These are phyloP conservation scores for Labroides dimidiatus DNA, from an alignment of 2,797 vertebrate genomes.

Conservation along the genomic window DNA sequence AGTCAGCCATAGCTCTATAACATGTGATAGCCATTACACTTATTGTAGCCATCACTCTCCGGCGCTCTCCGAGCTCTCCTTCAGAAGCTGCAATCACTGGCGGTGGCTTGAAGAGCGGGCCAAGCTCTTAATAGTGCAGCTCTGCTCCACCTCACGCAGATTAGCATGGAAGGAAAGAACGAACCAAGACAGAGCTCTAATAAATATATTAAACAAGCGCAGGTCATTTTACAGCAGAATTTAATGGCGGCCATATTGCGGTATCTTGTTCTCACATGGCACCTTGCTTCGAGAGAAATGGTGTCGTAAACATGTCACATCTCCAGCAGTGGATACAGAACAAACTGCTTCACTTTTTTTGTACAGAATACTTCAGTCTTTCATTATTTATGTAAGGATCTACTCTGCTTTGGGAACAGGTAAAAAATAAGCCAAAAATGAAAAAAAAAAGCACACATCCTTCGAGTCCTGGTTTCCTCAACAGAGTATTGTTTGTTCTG, in stretches of 20 bases:
- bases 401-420: slow-evolving; percentile 48
- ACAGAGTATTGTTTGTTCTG: slow-evolving; percentile 68
- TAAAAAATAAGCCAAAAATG: slow-evolving; percentile 25
- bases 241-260: slow-evolving; percentile 81
- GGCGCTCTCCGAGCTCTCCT: slow-evolving; percentile 53
- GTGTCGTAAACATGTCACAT: slow-evolving; percentile 88
- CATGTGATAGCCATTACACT: slow-evolving; percentile 93
- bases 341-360: slow-evolving; percentile 63
- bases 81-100: slow-evolving; percentile 58
- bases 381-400: slow-evolving; percentile 63
- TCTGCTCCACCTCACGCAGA: slow-evolving; percentile 92
- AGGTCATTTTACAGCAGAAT: slow-evolving; percentile 88
- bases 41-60: slow-evolving; percentile 84
- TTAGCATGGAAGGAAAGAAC: slow-evolving; percentile 87
- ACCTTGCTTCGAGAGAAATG: slow-evolving; percentile 79
- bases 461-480: slow-evolving; percentile 48
- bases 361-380: slow-evolving; percentile 55
- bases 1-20: slow-evolving; percentile 77
- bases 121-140: slow-evolving; percentile 85
- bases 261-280: slow-evolving; percentile 55
- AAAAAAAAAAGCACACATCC: slow-evolving; percentile 11
- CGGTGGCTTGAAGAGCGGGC: slow-evolving; percentile 81
- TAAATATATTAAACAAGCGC: slow-evolving; percentile 82
- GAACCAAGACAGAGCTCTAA: slow-evolving; percentile 81
- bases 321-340: slow-evolving; percentile 74